Conservation (phyloP, 2,113 vertebrate species). For the Rhizomys pruinosus region DNA sequence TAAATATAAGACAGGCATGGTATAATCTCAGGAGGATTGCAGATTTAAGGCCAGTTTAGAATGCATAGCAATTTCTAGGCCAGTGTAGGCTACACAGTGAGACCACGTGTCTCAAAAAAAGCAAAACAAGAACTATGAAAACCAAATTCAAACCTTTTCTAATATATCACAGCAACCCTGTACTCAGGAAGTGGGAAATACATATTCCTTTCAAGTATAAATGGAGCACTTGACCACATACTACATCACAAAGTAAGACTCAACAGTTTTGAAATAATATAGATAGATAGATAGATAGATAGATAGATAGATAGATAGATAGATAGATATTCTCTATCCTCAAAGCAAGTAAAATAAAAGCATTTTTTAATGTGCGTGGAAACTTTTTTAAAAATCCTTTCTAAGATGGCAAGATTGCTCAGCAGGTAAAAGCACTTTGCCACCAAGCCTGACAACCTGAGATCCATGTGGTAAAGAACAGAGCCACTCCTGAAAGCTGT, state of each 20-base stretch:
- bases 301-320: neutral
- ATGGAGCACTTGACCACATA: slow-evolving; percentile 16
- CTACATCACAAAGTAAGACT: slow-evolving; percentile 45
- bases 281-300: neutral
- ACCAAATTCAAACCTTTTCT: slow-evolving; percentile 54
- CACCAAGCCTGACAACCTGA: too few species aligned
- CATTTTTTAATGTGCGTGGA: neutral
- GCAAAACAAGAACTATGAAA: slow-evolving; percentile 3
- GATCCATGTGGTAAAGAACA: too few species aligned
- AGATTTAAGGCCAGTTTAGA: neutral
- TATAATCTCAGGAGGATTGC: neutral
- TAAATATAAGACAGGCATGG: neutral
- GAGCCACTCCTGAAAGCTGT: too few species aligned
- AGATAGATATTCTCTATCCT: slow-evolving; percentile 11
- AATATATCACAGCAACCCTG: slow-evolving; percentile 44
- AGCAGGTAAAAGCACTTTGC: too few species aligned
- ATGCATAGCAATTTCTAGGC: neutral
- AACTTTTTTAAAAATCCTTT: neutral
- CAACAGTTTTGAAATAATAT: neutral
- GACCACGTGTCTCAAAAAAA: neutral
- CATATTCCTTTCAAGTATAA: slow-evolving; percentile 33
- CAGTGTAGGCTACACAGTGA: neutral
- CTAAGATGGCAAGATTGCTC: too few species aligned
- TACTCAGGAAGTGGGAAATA: neutral
- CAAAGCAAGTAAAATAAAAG: slow-evolving; percentile 46